Base-by-base conservation (phyloP, 2,113 vertebrate genomes). In the Rostratula benghalensis region DNA sequence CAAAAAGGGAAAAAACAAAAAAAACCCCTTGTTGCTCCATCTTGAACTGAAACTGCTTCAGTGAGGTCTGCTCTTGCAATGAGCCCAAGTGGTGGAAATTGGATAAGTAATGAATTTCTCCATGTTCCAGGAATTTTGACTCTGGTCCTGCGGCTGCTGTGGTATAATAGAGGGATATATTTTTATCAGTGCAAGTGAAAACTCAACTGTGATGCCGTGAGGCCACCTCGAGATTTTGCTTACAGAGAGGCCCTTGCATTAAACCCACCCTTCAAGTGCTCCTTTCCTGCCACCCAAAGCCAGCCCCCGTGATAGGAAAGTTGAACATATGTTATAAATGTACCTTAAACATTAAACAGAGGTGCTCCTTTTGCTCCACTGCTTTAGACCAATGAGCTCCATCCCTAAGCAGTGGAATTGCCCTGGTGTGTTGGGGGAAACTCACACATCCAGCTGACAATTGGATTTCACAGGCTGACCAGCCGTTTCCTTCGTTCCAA, bases 271-370 rank as follows among this genome's bases (percentile, higher is more conserved):
- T 35, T 74, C 59, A 88, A 88, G 7, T 1, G 1, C 68, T 93
- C 27, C 75, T 83, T 96, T 90, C 70, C 64, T 83, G 89, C 59
- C 56, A 56, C 80, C 63, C 69, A 92, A 91, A 77, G 39, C n/a
- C 85, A 88, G 51, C 13, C 53, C 46, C 77, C 79, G 70, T 67
- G 83, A 22, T 23, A 83, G 79, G 64, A 95, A 88, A 94, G 86
- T 64, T 83, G 85, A 87, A 86, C 68, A 67, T 64, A 74, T 70
- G 79, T 60, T 94, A 43, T 74, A 85, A 82, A 69, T 3, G 50
- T 90, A 70, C 74, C 11, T 67, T 91, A 79, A 85, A 73, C 27
- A n/a, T 74, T 95, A 80, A 90, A 74, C 63, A 77, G 73, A 90
- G 35, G 37, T 39, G 18, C 21, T 76, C 8, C 11, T 59, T 85